phyloP scores from a whole-genome alignment of 2,888 invertebrate genomes.

The Pandemis heparana region DNA sequence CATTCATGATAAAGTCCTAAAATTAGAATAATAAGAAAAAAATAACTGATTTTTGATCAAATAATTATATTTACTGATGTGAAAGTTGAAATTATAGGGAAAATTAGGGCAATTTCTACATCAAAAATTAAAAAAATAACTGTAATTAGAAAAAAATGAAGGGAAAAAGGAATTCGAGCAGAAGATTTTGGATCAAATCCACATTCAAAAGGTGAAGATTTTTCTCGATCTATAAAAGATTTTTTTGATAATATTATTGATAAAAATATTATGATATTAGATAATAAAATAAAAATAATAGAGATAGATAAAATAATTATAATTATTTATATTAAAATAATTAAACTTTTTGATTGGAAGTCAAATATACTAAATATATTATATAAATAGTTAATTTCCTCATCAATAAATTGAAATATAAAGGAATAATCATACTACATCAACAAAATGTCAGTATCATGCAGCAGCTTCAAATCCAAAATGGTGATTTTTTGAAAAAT shows the following conservation, averaged over 20 bases:
- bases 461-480: constrained; percentile 75
- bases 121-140: constrained; percentile 91
- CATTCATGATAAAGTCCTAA: constrained; percentile 74
- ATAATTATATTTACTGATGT: constrained; percentile 61
- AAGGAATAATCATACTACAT: constrained; percentile 71
- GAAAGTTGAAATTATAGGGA: constrained; percentile 83
- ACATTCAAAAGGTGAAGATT: constrained; percentile 87
- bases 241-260: constrained; percentile 85
- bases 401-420: constrained; percentile 89
- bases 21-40: constrained; percentile 84
- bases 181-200: constrained; percentile 74
- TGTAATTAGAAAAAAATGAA: constrained; percentile 88
- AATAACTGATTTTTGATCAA: constrained; percentile 66
- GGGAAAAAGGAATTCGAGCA: constrained; percentile 70
- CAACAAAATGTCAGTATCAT: constrained; percentile 77
- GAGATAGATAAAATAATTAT: constrained; percentile 66
- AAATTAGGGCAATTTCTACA: constrained; percentile 88
- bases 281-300: constrained; percentile 69
- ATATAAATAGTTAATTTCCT: constrained; percentile 88
- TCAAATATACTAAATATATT: constrained; percentile 90
- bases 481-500: constrained; percentile 69
- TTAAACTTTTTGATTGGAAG: constrained; percentile 90
- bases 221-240: constrained; percentile 86
- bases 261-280: constrained; percentile 79
- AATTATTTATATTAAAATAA: constrained; percentile 86